Percentiles rank a stretch among this genome's conserved stretches.
Evolutionary conservation across 2,888 invertebrate species (phyloP).

Genomic region (Caenorhabditis angaria): DNA sequence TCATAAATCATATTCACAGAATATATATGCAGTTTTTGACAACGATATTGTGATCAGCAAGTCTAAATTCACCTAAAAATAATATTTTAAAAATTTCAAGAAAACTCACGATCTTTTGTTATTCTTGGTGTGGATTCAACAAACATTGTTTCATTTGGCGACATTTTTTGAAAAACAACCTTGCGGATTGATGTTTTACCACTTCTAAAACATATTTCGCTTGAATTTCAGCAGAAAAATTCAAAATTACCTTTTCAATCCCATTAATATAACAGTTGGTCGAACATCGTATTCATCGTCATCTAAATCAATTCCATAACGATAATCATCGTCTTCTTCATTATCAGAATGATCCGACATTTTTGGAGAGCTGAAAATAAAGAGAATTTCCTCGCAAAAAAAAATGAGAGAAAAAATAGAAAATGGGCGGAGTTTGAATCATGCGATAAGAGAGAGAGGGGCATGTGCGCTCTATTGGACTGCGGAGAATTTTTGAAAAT

Average conservation of each 20-base stretch:
- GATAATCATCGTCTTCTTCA: constrained; percentile 60
- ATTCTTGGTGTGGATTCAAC: constrained; percentile 98
- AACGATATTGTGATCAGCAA: no score
- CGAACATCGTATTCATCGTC: constrained; percentile 48
- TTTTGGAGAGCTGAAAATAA: not conserved
- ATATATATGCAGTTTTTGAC: no score
- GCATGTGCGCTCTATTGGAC: not conserved
- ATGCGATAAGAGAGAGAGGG: not conserved
- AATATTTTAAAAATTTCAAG: constrained; percentile 1
- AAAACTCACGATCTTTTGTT: constrained; percentile 83
- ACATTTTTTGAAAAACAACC: constrained; percentile 99
- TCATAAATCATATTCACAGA: no score
- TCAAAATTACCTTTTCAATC: constrained; percentile 65
- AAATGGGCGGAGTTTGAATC: not conserved
- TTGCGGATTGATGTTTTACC: constrained; percentile 99
- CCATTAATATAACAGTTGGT: constrained; percentile 71
- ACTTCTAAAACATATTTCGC: constrained; percentile 77
- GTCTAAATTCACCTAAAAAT: no score
- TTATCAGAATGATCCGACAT: constrained; percentile 25
- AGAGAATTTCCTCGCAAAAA: no score
- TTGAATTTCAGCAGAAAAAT: not conserved
- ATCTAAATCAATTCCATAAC: constrained; percentile 54
- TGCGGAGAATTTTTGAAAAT: not conserved
- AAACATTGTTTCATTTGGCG: constrained; percentile 97
- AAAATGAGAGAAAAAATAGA: not conserved